Base-by-base conservation (phyloP, 2,113 vertebrate species). In the Perca flavescens region DNA sequence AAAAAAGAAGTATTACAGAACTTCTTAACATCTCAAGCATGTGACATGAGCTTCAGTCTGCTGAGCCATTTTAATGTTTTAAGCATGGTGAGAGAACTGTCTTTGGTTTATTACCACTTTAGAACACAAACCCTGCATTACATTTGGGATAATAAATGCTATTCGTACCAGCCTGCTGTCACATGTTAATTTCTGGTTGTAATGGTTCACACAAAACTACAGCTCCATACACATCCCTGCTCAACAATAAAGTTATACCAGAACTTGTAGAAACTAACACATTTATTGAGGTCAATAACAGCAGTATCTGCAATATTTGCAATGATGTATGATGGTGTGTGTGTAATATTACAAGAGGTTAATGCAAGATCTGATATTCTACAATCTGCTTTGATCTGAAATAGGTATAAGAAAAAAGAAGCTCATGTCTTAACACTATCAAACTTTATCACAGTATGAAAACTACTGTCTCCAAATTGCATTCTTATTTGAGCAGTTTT, bases 1-100 rank as follows among this genome's bases (percentile, higher is more conserved):
- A 25, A 25, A 31, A 40, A 50, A 12, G 0, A 46, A 58, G 16
- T 14, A 50, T 34, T 16, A 57, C n/a, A 34, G 52, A 61, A 65
- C 43, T 13, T 53, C 19, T 47, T 9, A 16, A 17, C 6, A 28
- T 49, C 11, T 74, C 22, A 13, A 60, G 15, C 54, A 16, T 68
- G 17, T 54, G 34, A 56, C 19, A 52, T 21, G 19, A 68, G 21
- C 17, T 22, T 19, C 12, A 34, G 67, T 43, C 46, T 49, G 54
- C 53, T 67, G 40, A 76, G 36, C 19, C 25, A 40, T 66, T 73
- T 21, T 25, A 47, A 34, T 68, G 31, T 74, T 83, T 58, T 43
- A 52, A 58, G 12, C 15, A 28, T 63, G 49, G 3, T 49, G 19
- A 17, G 3, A 54, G 14, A 36, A 11, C 19, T 36, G 40, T 4